Conservation (phyloP, 2,888 invertebrate genomes). For the Neoaliturus tenellus region DNA sequence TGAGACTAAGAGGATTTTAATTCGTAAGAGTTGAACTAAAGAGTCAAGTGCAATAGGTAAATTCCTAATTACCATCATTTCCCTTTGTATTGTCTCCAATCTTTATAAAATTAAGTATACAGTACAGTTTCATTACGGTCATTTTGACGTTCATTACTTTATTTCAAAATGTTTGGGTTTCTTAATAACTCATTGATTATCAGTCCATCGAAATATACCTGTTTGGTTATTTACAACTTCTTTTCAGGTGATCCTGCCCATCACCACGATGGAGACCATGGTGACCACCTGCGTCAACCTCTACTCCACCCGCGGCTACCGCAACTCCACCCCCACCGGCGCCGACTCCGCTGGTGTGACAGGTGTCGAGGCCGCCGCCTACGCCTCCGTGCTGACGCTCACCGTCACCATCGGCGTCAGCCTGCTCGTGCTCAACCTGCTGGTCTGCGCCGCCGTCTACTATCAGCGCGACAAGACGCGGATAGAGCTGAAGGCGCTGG, state of each 20-base stretch:
- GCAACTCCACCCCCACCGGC: constrained; percentile 68
- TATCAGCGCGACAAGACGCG: constrained; percentile 87
- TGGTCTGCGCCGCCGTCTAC: constrained; percentile 90
- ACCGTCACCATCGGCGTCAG: constrained; percentile 90
- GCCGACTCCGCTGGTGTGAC: constrained; percentile 72
- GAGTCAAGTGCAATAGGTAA: too few relatives aligned
- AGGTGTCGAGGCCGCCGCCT: constrained; percentile 76
- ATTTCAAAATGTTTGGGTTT: too few relatives aligned
- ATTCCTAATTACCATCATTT: too few relatives aligned
- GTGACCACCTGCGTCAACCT: constrained; percentile 83
- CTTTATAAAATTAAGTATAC: too few relatives aligned
- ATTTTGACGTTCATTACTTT: too few relatives aligned
- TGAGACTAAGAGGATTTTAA: too few relatives aligned
- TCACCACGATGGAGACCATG: constrained; percentile 75
- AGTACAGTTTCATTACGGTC: too few relatives aligned
- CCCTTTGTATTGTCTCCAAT: too few relatives aligned
- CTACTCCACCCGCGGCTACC: constrained; percentile 69
- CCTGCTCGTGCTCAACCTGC: constrained; percentile 85
- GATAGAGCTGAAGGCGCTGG: constrained; percentile 74
- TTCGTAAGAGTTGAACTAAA: too few relatives aligned
- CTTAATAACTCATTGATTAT: too few relatives aligned
- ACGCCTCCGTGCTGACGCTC: constrained; percentile 84
- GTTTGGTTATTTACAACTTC: not conserved
- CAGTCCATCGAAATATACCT: too few relatives aligned
- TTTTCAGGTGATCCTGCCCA: constrained; percentile 71